phyloP scores from a whole-genome alignment of 2,113 vertebrate species.

The Tinamus guttatus region DNA sequence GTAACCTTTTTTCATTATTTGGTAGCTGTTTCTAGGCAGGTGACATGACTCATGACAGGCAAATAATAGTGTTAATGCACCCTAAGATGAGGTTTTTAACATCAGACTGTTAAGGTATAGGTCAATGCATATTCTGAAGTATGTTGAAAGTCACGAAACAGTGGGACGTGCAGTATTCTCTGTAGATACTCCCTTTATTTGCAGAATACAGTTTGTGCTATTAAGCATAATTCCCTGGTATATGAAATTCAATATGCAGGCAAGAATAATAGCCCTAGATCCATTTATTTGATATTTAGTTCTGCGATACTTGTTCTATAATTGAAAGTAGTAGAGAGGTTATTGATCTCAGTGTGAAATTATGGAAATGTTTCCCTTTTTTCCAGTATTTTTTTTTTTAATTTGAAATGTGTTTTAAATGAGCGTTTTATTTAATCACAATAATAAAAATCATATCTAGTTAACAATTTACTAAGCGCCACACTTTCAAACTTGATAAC shows the following conservation, averaged over 20 bases:
- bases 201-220: background rate
- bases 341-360: background rate
- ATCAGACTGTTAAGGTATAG: background rate
- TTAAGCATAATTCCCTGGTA: slow-evolving; percentile 21
- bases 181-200: background rate
- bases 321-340: background rate
- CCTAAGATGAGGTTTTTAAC: background rate
- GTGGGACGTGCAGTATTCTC: background rate
- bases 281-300: slow-evolving; percentile 5
- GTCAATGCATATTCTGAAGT: background rate
- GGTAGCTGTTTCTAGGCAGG: background rate
- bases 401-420: background rate
- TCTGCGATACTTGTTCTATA: background rate
- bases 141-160: background rate
- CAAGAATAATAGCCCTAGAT: background rate
- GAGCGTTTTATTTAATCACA: background rate
- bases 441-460: background rate
- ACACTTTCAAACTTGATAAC: background rate
- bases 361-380: background rate
- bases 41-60: background rate
- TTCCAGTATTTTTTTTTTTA: background rate
- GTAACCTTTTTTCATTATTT: background rate
- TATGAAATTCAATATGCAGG: slow-evolving; percentile 15
- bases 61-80: background rate
- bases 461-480: background rate